phyloP scores from a whole-genome alignment of 1,140 invertebrate species.

The Pseudoatta argentina region DNA sequence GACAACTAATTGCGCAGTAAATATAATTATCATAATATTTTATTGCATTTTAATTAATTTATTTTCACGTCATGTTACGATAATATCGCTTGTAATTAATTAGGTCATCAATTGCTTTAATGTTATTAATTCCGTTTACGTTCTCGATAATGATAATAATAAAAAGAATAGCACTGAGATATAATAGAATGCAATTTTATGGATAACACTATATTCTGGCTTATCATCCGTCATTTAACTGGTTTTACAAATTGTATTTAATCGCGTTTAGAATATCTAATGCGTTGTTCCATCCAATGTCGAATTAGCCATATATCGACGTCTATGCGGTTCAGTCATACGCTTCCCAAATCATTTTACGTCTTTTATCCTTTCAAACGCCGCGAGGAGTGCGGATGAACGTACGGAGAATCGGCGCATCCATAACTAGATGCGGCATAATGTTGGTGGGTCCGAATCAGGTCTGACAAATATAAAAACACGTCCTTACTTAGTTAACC shows the following conservation, averaged over 20 bases:
- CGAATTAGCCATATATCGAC: slow-evolving; percentile 7
- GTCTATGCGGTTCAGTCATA: neutral
- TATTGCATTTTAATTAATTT: neutral
- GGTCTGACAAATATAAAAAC: slow-evolving; percentile 54
- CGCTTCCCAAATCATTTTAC: neutral
- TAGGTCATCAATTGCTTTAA: neutral
- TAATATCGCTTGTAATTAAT: neutral
- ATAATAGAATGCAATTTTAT: slow-evolving; percentile 18
- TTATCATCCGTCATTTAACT: slow-evolving; percentile 2
- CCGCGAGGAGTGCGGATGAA: slow-evolving; percentile 1
- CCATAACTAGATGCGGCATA: slow-evolving; percentile 1
- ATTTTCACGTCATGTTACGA: neutral
- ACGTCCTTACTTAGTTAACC: neutral
- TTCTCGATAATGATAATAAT: neutral
- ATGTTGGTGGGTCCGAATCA: slow-evolving; percentile 22
- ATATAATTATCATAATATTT: slow-evolving; percentile 2
- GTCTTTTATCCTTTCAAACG: neutral
- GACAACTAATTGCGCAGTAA: slow-evolving; percentile 12
- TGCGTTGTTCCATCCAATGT: neutral
- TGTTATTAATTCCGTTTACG: neutral
- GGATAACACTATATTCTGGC: neutral
- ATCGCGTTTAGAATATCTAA: slow-evolving; percentile 35
- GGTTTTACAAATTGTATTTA: slow-evolving; percentile 23
- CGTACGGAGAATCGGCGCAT: neutral
- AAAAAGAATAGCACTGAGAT: neutral